Conservation (phyloP, 2,888 invertebrate species). For the Macrosoma leucophasiata region DNA sequence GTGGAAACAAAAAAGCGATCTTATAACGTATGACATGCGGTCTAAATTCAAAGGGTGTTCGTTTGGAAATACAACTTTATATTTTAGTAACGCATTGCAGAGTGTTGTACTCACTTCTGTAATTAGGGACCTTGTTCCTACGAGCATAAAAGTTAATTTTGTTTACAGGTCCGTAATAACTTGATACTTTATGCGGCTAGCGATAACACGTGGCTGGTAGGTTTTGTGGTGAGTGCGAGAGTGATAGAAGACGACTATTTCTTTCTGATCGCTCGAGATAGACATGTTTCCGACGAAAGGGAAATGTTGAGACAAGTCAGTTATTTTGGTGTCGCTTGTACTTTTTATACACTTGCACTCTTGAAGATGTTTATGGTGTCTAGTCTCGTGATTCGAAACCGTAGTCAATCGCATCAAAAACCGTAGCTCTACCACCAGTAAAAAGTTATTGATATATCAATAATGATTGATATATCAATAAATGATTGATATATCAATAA, state of each 20-base stretch:
- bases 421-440: no score
- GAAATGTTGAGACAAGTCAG: conserved; percentile 49
- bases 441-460: no score
- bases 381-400: no score
- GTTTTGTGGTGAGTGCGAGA: conserved; percentile 46
- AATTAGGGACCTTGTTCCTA: conserved; percentile 49
- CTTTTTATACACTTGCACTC: conserved; percentile 42
- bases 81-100: conserved; percentile 6
- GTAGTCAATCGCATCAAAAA: no score
- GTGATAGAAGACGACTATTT: conserved; percentile 40
- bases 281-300: conserved; percentile 58
- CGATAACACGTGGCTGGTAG: conserved; percentile 57
- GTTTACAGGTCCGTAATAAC: conserved; percentile 40
- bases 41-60: conserved; percentile 29
- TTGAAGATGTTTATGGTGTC: no score
- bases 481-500: no score
- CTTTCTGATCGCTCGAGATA: conserved; percentile 54
- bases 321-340: conserved; percentile 48
- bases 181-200: conserved; percentile 47
- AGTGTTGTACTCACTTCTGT: conserved; percentile 23
- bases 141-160: conserved; percentile 50
- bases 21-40: conserved; percentile 30
- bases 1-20: conserved; percentile 30
- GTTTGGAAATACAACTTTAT: conserved; percentile 23
- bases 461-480: no score